Evolutionary conservation across 64 coral and sea anemone genomes (phyloP).

Genomic region (Montipora foliosa): DNA sequence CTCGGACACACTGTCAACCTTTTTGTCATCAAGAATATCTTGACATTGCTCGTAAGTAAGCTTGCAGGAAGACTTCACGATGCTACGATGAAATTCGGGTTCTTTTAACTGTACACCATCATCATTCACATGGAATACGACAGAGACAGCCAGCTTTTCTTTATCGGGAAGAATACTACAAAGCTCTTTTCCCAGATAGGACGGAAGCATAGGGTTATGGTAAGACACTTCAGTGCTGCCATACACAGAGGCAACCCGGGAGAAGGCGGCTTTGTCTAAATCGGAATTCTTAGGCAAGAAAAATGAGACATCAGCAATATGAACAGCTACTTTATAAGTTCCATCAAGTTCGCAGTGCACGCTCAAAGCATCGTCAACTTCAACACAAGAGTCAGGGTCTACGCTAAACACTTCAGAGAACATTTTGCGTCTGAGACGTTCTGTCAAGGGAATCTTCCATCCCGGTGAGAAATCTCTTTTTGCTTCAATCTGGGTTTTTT

Average conservation of each 20-base stretch:
- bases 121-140: slow-evolving; percentile 71
- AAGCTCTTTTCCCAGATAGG: slow-evolving; percentile 49
- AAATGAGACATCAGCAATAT: slow-evolving; percentile 89
- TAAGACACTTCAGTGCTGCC: slow-evolving; percentile 28
- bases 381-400: slow-evolving; percentile 49
- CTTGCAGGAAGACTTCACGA: slow-evolving; percentile 72
- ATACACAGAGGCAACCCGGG: slow-evolving; percentile 76
- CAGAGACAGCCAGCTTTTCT: slow-evolving; percentile 78
- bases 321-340: slow-evolving; percentile 69
- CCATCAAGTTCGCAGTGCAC: slow-evolving; percentile 28
- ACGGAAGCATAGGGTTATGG: slow-evolving; percentile 51
- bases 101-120: slow-evolving; percentile 50
- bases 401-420: slow-evolving; percentile 50
- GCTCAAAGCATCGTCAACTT: slow-evolving; percentile 92
- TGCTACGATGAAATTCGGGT: slow-evolving; percentile 84
- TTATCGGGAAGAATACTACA: slow-evolving; percentile 83
- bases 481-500: slow-evolving; percentile 50
- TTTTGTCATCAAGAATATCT: slow-evolving; percentile 69
- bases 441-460: slow-evolving; percentile 81
- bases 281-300: slow-evolving; percentile 77
- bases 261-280: slow-evolving; percentile 62
- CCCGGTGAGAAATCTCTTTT: slow-evolving; percentile 39
- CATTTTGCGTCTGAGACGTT: slow-evolving; percentile 16
- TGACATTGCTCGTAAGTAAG: slow-evolving; percentile 84
- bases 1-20: slow-evolving; percentile 30